Conservation (phyloP, 92 coral and sea anemone species). For the Epizoanthus illoricatus region DNA sequence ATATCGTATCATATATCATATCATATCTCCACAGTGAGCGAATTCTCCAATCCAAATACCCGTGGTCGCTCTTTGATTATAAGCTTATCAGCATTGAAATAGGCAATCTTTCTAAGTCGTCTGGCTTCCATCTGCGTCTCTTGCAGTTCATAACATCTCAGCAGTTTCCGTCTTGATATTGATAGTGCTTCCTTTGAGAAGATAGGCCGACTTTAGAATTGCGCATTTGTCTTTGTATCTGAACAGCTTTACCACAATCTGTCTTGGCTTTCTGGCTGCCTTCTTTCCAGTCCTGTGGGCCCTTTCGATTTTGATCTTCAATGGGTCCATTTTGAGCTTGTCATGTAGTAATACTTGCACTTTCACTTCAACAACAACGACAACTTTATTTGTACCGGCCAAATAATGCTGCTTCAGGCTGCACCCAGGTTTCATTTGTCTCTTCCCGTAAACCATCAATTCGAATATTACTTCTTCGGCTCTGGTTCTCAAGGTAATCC, state of each 20-base stretch:
- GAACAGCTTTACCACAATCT: constrained; percentile 1
- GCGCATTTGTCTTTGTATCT: neutral
- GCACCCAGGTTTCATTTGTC: neutral
- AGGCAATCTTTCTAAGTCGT: neutral
- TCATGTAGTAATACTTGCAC: neutral
- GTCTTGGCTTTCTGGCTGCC: neutral
- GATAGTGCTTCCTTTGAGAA: neutral
- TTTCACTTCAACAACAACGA: too few relatives aligned
- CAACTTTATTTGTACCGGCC: too few relatives aligned
- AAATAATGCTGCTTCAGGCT: too few relatives aligned
- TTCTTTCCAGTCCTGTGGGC: constrained; percentile 13
- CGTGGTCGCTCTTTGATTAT: too few relatives aligned
- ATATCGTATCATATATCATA: too few relatives aligned
- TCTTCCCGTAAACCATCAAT: neutral
- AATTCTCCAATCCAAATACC: too few relatives aligned
- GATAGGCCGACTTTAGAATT: constrained; percentile 2
- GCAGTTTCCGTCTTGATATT: neutral
- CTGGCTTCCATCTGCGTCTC: neutral
- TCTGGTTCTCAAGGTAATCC: neutral
- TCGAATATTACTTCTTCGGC: neutral
- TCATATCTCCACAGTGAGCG: neutral
- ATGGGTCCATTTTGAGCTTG: neutral
- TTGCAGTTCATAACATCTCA: neutral
- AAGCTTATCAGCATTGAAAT: neutral
- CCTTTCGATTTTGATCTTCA: neutral